Evolutionary conservation across 2,888 invertebrate species (phyloP), one percentile per base, ranked within the genome.

Genomic region (Cerastis leucographa): DNA sequence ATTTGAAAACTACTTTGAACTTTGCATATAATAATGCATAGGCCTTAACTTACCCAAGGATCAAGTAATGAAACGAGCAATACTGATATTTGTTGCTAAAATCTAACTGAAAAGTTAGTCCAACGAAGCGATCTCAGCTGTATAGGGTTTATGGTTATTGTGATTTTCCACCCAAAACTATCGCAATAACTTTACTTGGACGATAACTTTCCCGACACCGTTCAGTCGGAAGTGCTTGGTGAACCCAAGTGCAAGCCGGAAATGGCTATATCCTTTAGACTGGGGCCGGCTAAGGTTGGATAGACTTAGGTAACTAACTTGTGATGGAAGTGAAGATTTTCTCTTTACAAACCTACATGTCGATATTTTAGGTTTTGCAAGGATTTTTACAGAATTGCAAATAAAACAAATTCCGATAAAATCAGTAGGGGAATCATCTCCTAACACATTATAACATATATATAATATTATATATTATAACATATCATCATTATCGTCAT

Each of bases 141-240:
- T 46, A 42, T 44, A 35, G 44, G 59, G 42, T 54, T 69, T 56
- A 61, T 35, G 44, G 72, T 54, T 81, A 61, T 69, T 69, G 35
- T 79, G 51, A 54, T 73, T 78, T 69, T n/a, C 29, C 29, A 22
- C 29, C 84, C 72, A 78, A 79, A 79, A 61, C 73, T 69, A 56
- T 78, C 35, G 54, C 68, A 66, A 81, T 81, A 84, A 83, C 71
- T 85, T 67, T 68, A 71, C 70, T 82, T 64, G 54, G 80, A 61
- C 12, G 59, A 64, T 44, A 85, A 85, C 61, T 85, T 85, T 29
- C 29, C 51, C 17, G 42, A 61, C 65, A 71, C 56, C 70, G 67
- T 76, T 81, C 65, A 72, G 62, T n/a, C 54, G 69, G 81, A 69
- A 83, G 68, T 69, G 62, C 29, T 64, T 69, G 68, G 65, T 35